Conservation (phyloP, 2,113 vertebrate genomes). For the Oplegnathus fasciatus region DNA sequence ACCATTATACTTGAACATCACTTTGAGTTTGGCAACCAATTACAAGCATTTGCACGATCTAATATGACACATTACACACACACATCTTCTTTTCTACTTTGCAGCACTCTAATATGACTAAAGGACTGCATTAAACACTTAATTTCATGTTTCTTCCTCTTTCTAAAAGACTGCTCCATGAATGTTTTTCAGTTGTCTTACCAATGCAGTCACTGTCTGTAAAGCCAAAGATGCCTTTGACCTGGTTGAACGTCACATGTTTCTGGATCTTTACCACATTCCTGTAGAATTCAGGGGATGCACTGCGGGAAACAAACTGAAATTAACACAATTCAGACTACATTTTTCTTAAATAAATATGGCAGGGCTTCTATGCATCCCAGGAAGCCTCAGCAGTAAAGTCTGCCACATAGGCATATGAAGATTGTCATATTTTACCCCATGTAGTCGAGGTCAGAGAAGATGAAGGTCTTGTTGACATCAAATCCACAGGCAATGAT, state of each 20-base stretch:
- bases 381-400: neutral
- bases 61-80: too few relatives aligned
- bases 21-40: too few relatives aligned
- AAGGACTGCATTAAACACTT: neutral
- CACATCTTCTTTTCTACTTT: too few relatives aligned
- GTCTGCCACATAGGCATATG: neutral
- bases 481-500: conserved; percentile 98
- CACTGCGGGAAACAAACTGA: conserved; percentile 76
- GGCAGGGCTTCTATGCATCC: neutral
- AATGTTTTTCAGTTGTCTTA: conserved; percentile 68
- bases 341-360: too few relatives aligned
- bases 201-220: conserved; percentile 98
- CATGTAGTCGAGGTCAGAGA: conserved; percentile 97
- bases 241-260: conserved; percentile 98
- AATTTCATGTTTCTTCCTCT: neutral
- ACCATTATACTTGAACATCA: neutral
- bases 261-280: conserved; percentile 97
- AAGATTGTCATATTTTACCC: conserved; percentile 85
- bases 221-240: conserved; percentile 99
- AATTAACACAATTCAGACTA: neutral
- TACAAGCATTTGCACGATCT: too few relatives aligned
- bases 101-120: neutral
- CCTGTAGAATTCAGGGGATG: conserved; percentile 91
- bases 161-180: neutral
- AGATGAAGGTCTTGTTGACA: conserved; percentile 97